Percentiles rank a stretch among this genome's conserved stretches.
These are phyloP conservation scores for Eugnorisma glareosa DNA, from an alignment of 2,888 invertebrate species.

Conservation along the genomic window DNA sequence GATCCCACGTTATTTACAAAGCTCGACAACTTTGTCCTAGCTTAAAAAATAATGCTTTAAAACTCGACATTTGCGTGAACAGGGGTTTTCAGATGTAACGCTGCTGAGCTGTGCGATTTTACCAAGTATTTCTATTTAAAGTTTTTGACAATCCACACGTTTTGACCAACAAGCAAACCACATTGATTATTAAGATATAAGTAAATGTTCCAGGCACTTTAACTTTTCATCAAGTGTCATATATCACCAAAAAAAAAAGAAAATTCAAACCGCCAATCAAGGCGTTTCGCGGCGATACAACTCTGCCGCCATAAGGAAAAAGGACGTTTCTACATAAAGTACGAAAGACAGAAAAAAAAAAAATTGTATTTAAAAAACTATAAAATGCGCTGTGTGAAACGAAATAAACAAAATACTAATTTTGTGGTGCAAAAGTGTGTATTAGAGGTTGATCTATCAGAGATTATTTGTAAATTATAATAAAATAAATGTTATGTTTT, in stretches of 20 bases:
- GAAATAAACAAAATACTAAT: no score
- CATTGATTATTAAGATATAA: neutral
- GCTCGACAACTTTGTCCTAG: neutral
- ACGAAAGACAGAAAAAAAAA: no score
- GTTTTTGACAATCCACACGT: neutral
- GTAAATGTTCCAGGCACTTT: neutral
- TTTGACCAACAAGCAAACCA: neutral
- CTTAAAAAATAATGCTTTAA: neutral
- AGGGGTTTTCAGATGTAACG: no score
- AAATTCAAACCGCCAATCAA: conserved; percentile 66
- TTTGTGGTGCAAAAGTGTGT: no score
- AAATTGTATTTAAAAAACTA: no score
- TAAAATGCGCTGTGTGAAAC: no score
- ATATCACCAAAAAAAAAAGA: conserved; percentile 28
- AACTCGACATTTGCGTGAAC: neutral
- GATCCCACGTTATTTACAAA: conserved; percentile 26
- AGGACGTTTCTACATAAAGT: no score
- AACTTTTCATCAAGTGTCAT: conserved; percentile 1
- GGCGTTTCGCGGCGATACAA: conserved; percentile 65
- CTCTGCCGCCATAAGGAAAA: no score
- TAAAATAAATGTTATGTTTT: no score
- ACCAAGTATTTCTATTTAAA: neutral
- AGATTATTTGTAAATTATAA: no score
- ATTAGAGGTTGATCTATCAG: no score
- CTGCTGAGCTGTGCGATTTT: no score